A percentile compares a stretch with the other conserved stretches of the same genome.
Conservation (phyloP, 2,113 vertebrate species). For the Herpetotheres cachinnans region DNA sequence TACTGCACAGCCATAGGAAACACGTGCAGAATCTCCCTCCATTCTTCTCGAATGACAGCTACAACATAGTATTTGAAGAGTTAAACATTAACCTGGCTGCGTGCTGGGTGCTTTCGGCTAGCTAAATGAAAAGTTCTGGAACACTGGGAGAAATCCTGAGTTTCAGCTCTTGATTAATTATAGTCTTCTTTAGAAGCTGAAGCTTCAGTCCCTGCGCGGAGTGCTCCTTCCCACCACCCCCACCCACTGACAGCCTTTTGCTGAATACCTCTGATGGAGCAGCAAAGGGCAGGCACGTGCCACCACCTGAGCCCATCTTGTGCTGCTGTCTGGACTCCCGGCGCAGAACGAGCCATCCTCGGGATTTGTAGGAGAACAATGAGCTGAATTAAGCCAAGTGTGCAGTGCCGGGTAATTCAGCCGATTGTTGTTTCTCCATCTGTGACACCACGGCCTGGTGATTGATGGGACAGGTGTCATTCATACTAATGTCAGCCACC, state of each 20-base stretch:
- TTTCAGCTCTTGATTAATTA: not conserved
- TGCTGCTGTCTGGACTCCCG: conserved; percentile 63
- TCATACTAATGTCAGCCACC: conserved; percentile 76
- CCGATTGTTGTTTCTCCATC: conserved; percentile 84
- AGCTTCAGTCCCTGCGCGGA: not conserved
- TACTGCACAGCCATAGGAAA: not conserved
- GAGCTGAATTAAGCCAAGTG: conserved; percentile 72
- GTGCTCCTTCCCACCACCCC: not conserved
- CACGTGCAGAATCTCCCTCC: not conserved
- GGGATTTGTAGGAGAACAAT: conserved; percentile 70
- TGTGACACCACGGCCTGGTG: conserved; percentile 80
- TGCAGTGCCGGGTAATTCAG: conserved; percentile 70
- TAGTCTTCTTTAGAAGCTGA: not conserved
- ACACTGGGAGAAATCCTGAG: not conserved
- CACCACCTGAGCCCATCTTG: conserved; percentile 76
- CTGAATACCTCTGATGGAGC: not conserved
- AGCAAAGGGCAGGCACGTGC: not conserved
- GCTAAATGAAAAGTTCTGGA: conserved; percentile 10
- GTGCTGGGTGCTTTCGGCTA: not conserved
- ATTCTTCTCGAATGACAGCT: not conserved
- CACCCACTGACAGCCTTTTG: not conserved
- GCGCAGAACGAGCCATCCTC: conserved; percentile 46
- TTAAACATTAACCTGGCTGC: not conserved
- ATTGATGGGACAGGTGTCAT: conserved; percentile 88
- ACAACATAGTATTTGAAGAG: accelerated